Evolutionary conservation across 2,113 vertebrate genomes (phyloP).

Genomic region (Mormoops blainvillei): DNA sequence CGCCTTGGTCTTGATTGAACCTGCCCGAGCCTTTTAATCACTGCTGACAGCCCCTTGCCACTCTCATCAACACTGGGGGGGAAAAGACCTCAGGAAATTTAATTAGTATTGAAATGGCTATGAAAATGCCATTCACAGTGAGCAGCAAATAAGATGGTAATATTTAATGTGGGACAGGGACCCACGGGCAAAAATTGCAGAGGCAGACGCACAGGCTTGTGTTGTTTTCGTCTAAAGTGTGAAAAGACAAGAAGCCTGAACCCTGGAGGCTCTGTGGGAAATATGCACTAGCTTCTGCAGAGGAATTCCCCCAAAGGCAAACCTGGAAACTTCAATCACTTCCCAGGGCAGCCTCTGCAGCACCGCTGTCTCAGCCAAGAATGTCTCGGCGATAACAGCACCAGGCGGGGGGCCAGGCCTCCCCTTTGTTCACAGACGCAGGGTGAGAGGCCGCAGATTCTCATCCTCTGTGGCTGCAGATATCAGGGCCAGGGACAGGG

Average conservation of each 20-base stretch:
- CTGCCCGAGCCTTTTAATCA: not conserved
- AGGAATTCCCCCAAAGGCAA: constrained; percentile 58
- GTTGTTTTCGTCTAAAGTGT: not conserved
- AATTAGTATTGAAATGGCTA: not conserved
- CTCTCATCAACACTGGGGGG: not conserved
- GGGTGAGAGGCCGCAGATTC: not conserved
- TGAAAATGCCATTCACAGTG: constrained; percentile 21
- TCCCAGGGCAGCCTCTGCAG: not conserved
- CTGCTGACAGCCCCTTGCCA: not conserved
- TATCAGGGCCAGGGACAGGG: not conserved
- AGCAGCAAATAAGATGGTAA: not conserved
- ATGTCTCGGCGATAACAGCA: not conserved
- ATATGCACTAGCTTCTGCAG: not conserved
- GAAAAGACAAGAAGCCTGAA: not conserved
- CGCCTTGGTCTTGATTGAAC: not conserved
- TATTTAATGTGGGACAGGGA: constrained; percentile 19
- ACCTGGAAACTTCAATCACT: not conserved
- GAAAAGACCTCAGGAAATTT: not conserved
- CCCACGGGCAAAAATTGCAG: constrained; percentile 56
- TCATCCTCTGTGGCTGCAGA: not conserved
- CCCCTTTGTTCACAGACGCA: not conserved
- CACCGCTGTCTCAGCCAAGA: not conserved
- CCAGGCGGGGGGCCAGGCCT: not conserved
- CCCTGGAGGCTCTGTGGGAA: not conserved
- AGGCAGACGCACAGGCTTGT: not conserved